A percentile compares a stretch with the other conserved stretches of the same genome.
Evolutionary conservation across 2,797 vertebrate genomes (phyloP).

Genomic region (Pteropus rufus): DNA sequence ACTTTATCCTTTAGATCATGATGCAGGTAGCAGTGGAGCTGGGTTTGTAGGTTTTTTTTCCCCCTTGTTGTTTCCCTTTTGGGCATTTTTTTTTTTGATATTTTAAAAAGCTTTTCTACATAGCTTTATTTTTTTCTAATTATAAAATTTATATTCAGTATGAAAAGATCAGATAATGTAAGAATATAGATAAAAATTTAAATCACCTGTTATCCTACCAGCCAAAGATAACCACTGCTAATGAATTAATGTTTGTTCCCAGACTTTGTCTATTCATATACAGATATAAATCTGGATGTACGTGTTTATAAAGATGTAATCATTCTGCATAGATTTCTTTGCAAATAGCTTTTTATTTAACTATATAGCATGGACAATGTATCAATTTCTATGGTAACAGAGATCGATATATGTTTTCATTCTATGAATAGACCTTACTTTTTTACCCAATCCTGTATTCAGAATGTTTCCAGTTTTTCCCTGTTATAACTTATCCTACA

Average conservation of each 20-base stretch:
- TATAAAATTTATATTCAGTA: neutral
- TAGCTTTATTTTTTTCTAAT: slow-evolving; percentile 4
- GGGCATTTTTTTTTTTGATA: neutral
- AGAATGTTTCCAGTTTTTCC: neutral
- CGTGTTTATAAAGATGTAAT: neutral
- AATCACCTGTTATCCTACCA: neutral
- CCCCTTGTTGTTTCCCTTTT: neutral
- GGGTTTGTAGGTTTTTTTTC: neutral
- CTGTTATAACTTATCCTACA: neutral
- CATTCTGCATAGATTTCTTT: neutral
- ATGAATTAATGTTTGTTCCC: neutral
- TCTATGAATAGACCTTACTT: neutral
- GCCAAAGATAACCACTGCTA: neutral
- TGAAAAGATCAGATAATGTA: neutral
- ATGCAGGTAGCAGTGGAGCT: neutral
- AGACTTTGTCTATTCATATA: slow-evolving; percentile 1
- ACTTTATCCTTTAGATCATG: slow-evolving; percentile 32
- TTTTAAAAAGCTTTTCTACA: slow-evolving; percentile 24
- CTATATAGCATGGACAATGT: neutral
- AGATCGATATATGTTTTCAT: neutral
- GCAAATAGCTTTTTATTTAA: neutral
- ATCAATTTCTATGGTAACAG: neutral
- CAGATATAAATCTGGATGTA: neutral
- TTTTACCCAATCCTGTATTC: neutral
- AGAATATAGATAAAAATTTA: neutral